Base-by-base conservation (phyloP, 2,888 invertebrate genomes). In the Hipparchia sbordonii region DNA sequence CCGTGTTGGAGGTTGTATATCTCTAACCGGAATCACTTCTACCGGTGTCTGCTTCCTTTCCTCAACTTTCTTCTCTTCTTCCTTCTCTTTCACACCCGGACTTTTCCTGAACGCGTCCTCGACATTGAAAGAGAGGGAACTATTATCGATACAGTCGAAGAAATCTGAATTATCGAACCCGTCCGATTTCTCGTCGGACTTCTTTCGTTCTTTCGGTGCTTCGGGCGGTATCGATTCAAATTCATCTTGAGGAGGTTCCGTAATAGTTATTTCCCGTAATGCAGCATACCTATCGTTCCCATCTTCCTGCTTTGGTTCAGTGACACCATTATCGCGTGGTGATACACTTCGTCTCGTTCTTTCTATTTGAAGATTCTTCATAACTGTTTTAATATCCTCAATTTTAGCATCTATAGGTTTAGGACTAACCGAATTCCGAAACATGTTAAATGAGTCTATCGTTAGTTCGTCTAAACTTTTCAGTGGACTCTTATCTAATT, bases 241-340 rank as follows among this genome's bases (percentile, higher is more conserved):
- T 72, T 95, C 95, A 8, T 95, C 95, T 79, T 84, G 92, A 65
- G 91, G 93, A 63, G 91, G 93, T 82, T 96, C 95, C 0, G 95
- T 96, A 71, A 95, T 91, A 56, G 97, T 97, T 10, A 96, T 95
- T 82, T 97, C 97, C 0, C 97, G 93, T 67, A 98, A 87, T 0
- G 97, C 97, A 0, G 97, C 97, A 84, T 98, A 98, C 80, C 96
- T 95, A 87, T 97, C 97, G 79, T 88, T 89, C 39, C 80, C 79
- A 69, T 91, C 88, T 72, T 94, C 94, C 5, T 81, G 85, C 76
- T 94, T 94, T 0, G 81, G 75, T 46, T 93, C 92, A 2, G 89
- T 85, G 57, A 85, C 83, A 1, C 85, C 90, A 52, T 94, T 94
- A 74, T 95, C 95, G 1, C 91, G 79, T 0, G 93, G 93, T 54